Percentiles rank a stretch among this genome's conserved stretches.
Conservation (phyloP, 2,113 vertebrate genomes). For the Leptosomus discolor region DNA sequence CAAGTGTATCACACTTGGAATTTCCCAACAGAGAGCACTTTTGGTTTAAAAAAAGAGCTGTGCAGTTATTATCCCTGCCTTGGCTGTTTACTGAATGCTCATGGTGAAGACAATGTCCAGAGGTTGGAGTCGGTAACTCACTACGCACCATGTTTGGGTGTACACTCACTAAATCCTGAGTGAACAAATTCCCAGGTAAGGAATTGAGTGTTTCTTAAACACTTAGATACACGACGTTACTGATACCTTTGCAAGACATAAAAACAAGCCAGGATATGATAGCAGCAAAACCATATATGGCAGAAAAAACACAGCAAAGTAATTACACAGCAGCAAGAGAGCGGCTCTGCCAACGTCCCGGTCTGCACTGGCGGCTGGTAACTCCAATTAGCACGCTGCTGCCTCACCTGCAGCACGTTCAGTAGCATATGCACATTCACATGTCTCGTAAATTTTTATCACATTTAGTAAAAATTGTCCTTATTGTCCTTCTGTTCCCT, state of each 20-base stretch:
- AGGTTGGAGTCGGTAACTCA: slow-evolving; percentile 53
- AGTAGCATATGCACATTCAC: background rate
- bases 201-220: slow-evolving; percentile 42
- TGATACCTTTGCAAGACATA: background rate
- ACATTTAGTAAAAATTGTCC: background rate
- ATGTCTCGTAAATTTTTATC: fast-evolving
- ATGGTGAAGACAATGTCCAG: background rate
- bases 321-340: background rate
- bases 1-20: background rate
- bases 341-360: fast-evolving
- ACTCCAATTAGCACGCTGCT: fast-evolving
- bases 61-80: slow-evolving; percentile 38
- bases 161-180: slow-evolving; percentile 20
- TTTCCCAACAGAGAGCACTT: slow-evolving; percentile 46
- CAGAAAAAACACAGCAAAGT: background rate
- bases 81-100: slow-evolving; percentile 25
- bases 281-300: background rate
- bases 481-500: background rate
- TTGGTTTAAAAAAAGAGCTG: slow-evolving; percentile 28
- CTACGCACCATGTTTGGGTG: background rate
- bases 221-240: background rate
- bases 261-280: background rate
- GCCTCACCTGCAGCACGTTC: background rate
- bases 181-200: slow-evolving; percentile 26
- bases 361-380: background rate